Percentiles rank a stretch among this genome's conserved stretches.
Conservation (phyloP, 2,888 invertebrate genomes). For the Frankliniella fusca region DNA sequence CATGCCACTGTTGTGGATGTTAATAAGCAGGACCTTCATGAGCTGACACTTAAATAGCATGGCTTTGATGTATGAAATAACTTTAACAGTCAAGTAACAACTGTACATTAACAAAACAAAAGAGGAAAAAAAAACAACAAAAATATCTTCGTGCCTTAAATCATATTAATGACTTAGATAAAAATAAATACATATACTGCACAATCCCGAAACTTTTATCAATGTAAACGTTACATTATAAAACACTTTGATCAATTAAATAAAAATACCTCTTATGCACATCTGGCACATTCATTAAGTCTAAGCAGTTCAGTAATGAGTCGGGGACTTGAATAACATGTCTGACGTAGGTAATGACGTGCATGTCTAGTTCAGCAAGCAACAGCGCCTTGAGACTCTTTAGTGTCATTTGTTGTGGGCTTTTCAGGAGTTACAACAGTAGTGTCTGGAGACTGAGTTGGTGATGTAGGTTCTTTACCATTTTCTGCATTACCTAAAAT, state of each 20-base stretch:
- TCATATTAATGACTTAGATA: conserved; percentile 3
- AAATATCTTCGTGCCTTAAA: background rate
- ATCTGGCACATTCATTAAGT: background rate
- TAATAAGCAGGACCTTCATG: no score
- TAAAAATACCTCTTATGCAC: background rate
- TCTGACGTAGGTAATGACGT: background rate
- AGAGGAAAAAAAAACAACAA: background rate
- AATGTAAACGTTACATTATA: conserved; percentile 13
- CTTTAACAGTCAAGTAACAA: background rate
- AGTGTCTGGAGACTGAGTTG: background rate
- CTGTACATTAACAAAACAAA: background rate
- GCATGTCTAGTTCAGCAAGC: background rate
- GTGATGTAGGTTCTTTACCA: background rate
- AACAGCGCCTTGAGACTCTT: background rate
- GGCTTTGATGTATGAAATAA: background rate
- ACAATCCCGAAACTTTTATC: conserved; percentile 3
- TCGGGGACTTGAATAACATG: background rate
- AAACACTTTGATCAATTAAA: background rate
- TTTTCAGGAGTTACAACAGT: background rate
- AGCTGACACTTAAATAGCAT: background rate
- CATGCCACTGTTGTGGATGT: no score
- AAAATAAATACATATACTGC: conserved; percentile 6
- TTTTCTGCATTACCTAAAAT: background rate
- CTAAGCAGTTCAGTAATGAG: background rate
- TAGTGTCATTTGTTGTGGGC: background rate